phyloP scores from a whole-genome alignment of 2,888 invertebrate genomes.

The Brachyopa scutellaris region DNA sequence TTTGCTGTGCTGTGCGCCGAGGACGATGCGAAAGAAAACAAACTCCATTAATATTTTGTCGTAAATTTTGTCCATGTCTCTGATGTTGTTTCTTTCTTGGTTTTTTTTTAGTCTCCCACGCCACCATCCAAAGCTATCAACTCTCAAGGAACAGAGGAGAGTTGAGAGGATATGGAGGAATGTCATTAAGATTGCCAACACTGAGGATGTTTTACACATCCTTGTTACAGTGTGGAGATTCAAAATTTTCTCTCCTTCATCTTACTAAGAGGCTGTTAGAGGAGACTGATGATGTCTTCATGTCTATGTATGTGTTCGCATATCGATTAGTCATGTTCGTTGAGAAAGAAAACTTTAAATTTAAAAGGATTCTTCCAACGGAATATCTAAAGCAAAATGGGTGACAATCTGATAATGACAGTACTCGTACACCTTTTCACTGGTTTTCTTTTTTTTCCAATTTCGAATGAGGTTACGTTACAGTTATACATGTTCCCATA shows the following conservation, averaged over 20 bases:
- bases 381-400: no score
- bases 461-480: no score
- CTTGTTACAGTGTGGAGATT: background rate
- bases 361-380: no score
- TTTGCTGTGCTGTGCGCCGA: background rate
- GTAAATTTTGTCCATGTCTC: slow-evolving; percentile 33
- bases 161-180: no score
- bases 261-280: slow-evolving; percentile 14
- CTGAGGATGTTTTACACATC: slow-evolving; percentile 38
- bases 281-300: slow-evolving; percentile 21
- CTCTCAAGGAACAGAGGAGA: no score
- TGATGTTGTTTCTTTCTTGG: background rate
- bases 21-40: slow-evolving; percentile 39
- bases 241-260: background rate
- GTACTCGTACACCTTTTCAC: no score
- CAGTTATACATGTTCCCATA: no score
- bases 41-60: slow-evolving; percentile 65
- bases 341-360: background rate
- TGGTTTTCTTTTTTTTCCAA: no score
- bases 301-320: no score
- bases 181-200: slow-evolving; percentile 53
- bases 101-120: background rate
- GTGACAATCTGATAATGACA: no score
- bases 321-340: slow-evolving; percentile 29
- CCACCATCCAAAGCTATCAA: slow-evolving; percentile 14